Conservation (phyloP, 2,888 invertebrate genomes). For the Incurvaria masculella region DNA sequence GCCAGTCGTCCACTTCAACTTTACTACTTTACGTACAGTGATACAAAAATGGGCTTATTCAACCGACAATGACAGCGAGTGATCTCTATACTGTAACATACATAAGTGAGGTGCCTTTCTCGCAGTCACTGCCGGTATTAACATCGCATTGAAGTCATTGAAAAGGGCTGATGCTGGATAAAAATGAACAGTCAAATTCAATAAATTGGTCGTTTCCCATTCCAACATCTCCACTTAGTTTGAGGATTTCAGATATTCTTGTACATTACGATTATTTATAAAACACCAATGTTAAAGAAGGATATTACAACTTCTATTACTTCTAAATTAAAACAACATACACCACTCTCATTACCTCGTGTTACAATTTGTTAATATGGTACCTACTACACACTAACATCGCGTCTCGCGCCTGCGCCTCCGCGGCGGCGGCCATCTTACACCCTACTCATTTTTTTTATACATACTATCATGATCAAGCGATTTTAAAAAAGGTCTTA, state of each 20-base stretch:
- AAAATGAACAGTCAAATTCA: not conserved
- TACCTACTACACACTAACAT: slow-evolving; percentile 52
- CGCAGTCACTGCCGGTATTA: too few relatives aligned
- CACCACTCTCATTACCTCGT: slow-evolving; percentile 5
- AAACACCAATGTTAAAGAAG: not conserved
- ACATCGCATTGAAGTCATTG: too few relatives aligned
- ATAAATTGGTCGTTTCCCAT: not conserved
- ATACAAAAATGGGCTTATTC: too few relatives aligned
- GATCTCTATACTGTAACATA: too few relatives aligned
- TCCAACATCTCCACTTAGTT: not conserved
- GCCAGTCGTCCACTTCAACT: too few relatives aligned
- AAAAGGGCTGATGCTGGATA: not conserved
- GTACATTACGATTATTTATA: not conserved
- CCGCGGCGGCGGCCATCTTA: not conserved
- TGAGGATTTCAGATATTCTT: not conserved
- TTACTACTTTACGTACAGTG: too few relatives aligned
- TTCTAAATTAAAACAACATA: not conserved
- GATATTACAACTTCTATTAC: not conserved
- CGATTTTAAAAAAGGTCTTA: slow-evolving; percentile 52
- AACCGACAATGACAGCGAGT: too few relatives aligned
- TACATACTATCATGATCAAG: slow-evolving; percentile 51
- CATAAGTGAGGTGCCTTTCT: too few relatives aligned
- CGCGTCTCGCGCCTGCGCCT: too few relatives aligned
- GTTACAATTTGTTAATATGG: slow-evolving; percentile 42
- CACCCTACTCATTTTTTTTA: slow-evolving; percentile 50